A percentile compares a stretch with the other conserved stretches of the same genome.
These are phyloP conservation scores for Ceyx melanurus DNA, from an alignment of 2,113 vertebrate genomes.

Conservation along the genomic window DNA sequence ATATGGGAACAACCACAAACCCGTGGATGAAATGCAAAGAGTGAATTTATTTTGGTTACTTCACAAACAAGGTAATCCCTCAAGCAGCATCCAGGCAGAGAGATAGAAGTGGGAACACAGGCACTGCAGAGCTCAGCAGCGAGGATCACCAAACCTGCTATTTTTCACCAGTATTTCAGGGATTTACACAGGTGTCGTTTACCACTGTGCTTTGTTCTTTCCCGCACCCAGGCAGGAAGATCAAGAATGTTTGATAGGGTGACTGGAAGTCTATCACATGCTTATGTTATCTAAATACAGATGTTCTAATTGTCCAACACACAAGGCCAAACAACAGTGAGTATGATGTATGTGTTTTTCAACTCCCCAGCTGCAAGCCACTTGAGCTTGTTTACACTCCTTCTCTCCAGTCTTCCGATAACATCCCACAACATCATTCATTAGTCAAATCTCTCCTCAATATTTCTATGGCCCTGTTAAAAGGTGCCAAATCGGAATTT, in stretches of 20 bases:
- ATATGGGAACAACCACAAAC: not conserved
- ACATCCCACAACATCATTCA: not conserved
- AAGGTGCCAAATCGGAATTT: not conserved
- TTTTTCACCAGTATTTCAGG: not conserved
- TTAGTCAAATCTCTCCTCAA: not conserved
- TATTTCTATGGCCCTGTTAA: not conserved
- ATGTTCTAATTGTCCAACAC: not conserved
- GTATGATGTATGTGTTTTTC: too few relatives aligned
- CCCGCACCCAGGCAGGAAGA: too few relatives aligned
- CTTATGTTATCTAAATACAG: not conserved
- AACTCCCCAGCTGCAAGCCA: too few relatives aligned
- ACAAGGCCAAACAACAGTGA: too few relatives aligned
- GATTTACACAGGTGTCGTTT: not conserved
- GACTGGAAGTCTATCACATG: not conserved
- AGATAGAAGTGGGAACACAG: not conserved
- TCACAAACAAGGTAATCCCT: too few relatives aligned
- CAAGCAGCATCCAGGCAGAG: not conserved
- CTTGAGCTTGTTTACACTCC: not conserved
- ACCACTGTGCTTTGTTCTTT: not conserved
- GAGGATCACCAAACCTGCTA: not conserved
- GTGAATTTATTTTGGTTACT: not conserved
- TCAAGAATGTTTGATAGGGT: not conserved
- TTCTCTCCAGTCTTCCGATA: not conserved
- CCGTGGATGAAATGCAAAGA: not conserved
- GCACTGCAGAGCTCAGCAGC: not conserved